phyloP scores from a whole-genome alignment of 2,797 vertebrate species.

The Euthynnus affinis region DNA sequence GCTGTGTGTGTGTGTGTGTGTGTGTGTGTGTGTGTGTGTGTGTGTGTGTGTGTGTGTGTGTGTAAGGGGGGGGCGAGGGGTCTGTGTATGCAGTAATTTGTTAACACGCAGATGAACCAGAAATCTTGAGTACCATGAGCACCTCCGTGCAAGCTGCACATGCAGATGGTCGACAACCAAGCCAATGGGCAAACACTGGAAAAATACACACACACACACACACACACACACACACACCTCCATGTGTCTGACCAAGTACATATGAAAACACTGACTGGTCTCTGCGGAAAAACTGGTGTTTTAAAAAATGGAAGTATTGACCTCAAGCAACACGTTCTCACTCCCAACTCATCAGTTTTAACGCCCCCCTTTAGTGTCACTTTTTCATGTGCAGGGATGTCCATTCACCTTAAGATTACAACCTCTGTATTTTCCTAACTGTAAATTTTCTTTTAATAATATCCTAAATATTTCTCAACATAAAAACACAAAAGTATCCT shows the following conservation, averaged over 20 bases:
- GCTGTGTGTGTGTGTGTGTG: slow-evolving; percentile 13
- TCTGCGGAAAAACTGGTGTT: background rate
- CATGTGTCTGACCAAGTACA: background rate
- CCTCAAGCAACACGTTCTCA: too few relatives aligned
- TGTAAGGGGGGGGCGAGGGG: background rate
- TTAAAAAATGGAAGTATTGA: too few relatives aligned
- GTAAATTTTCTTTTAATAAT: too few relatives aligned
- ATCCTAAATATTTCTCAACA: too few relatives aligned
- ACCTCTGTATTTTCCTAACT: too few relatives aligned
- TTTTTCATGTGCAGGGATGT: too few relatives aligned
- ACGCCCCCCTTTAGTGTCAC: too few relatives aligned
- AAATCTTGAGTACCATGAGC: slow-evolving; percentile 44
- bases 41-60: background rate
- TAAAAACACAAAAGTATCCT: too few relatives aligned
- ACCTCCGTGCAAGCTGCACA: slow-evolving; percentile 53
- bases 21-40: too few relatives aligned
- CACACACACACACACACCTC: slow-evolving; percentile 3
- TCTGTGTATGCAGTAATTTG: slow-evolving; percentile 23
- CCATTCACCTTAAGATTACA: too few relatives aligned
- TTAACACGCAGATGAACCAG: slow-evolving; percentile 60
- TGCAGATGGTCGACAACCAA: slow-evolving; percentile 61
- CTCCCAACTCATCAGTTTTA: too few relatives aligned
- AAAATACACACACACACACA: slow-evolving; percentile 2
- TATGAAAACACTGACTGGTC: background rate
- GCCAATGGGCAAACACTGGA: slow-evolving; percentile 21